These are phyloP conservation scores for Tetramorium bicarinatum DNA, from an alignment of 2,888 invertebrate species.

Conservation along the genomic window DNA sequence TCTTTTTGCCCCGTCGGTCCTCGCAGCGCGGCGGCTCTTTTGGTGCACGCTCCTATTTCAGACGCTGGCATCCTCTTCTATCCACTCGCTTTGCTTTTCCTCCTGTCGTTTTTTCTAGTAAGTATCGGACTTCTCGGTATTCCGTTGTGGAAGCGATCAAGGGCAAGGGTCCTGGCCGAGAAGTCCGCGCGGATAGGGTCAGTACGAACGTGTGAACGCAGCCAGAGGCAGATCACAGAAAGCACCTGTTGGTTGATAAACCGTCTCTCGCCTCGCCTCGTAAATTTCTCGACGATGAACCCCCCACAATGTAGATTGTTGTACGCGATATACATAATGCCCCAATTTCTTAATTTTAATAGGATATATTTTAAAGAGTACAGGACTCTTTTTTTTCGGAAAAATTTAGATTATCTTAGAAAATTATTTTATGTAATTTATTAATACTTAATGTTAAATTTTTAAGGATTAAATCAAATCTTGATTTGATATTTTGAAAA, in stretches of 20 bases:
- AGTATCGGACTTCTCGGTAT: constrained; percentile 50
- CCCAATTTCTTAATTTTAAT: neutral
- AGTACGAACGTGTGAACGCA: constrained; percentile 66
- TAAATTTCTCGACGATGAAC: constrained; percentile 63
- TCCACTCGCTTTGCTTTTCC: constrained; percentile 38
- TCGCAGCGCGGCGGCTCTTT: constrained; percentile 48
- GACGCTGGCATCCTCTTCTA: constrained; percentile 32
- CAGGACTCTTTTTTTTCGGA: neutral
- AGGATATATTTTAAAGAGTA: neutral
- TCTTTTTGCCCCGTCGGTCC: constrained; percentile 38
- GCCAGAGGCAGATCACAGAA: constrained; percentile 57
- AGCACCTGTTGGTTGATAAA: constrained; percentile 71
- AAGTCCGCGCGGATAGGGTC: constrained; percentile 60
- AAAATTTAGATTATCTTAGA: neutral
- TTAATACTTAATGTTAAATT: neutral
- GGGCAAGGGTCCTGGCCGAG: constrained; percentile 56
- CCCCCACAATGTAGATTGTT: constrained; percentile 43
- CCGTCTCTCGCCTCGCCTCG: constrained; percentile 55
- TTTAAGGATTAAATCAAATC: neutral
- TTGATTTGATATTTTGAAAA: neutral
- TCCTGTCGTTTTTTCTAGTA: constrained; percentile 36
- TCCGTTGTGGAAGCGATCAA: constrained; percentile 48
- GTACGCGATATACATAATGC: constrained; percentile 38
- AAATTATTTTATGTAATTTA: neutral
- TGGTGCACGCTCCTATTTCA: constrained; percentile 56